These are phyloP conservation scores for Gadus macrocephalus DNA, from an alignment of 2,113 vertebrate species.

Conservation along the genomic window DNA sequence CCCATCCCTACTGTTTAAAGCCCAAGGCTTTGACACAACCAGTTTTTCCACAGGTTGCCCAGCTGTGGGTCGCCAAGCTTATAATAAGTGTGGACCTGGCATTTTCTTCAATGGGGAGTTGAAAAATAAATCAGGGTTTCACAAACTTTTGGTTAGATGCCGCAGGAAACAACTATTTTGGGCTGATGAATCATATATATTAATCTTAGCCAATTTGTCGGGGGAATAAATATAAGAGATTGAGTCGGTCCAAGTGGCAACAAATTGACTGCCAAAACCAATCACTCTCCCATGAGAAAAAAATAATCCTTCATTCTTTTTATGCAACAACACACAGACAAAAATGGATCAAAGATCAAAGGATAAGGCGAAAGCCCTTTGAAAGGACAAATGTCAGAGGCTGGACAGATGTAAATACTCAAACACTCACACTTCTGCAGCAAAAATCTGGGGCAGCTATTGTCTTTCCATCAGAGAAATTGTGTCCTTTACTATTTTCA, in stretches of 20 bases:
- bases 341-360: background rate
- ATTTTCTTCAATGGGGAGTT: slow-evolving; percentile 38
- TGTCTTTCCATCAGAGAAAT: slow-evolving; percentile 21
- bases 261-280: background rate
- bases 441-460: slow-evolving; percentile 40
- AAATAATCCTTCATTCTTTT: background rate
- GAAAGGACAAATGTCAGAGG: background rate
- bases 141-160: too few relatives aligned
- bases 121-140: slow-evolving; percentile 6
- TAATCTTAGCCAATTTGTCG: background rate
- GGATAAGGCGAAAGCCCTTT: background rate
- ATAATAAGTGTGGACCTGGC: slow-evolving; percentile 34
- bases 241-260: too few relatives aligned
- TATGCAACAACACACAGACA: background rate
- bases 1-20: background rate
- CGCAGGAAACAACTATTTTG: too few relatives aligned
- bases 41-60: slow-evolving; percentile 14
- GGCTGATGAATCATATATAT: too few relatives aligned
- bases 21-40: slow-evolving; percentile 1
- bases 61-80: slow-evolving; percentile 1
- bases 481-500: slow-evolving; percentile 51
- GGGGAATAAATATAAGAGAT: too few relatives aligned
- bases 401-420: background rate
- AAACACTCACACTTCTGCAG: background rate
- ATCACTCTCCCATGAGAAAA: background rate